Conservation (phyloP, 2,113 vertebrate species). For the Climacteris rufus region DNA sequence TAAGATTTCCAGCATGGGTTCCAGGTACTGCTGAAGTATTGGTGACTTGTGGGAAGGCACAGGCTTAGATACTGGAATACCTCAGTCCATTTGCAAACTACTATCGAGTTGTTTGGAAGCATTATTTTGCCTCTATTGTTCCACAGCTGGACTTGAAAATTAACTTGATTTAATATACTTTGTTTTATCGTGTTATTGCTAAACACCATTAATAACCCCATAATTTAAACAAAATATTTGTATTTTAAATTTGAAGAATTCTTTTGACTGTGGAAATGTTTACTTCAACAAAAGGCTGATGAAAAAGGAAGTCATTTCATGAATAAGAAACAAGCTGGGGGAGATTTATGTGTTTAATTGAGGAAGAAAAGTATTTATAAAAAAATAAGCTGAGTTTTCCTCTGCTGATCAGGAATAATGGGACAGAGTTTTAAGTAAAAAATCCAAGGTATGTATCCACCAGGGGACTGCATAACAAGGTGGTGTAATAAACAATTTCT, state of each 20-base stretch:
- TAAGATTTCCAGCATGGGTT: background rate
- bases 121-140: background rate
- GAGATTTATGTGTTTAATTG: constrained; percentile 8
- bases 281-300: background rate
- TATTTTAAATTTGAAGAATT: background rate
- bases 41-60: background rate
- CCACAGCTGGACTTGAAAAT: background rate
- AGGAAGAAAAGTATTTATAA: constrained; percentile 26
- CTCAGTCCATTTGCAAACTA: background rate
- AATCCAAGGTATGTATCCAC: constrained; percentile 35
- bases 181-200: background rate
- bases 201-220: background rate
- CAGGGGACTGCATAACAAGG: constrained; percentile 36
- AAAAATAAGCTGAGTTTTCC: constrained; percentile 46
- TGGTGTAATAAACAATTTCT: constrained; percentile 63
- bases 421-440: constrained; percentile 30
- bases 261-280: background rate
- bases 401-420: constrained; percentile 10
- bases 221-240: background rate
- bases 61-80: background rate
- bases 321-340: background rate
- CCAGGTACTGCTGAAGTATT: background rate
- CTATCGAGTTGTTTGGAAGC: background rate
- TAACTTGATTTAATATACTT: background rate
- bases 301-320: background rate